Base-by-base conservation (phyloP, 2,888 invertebrate genomes). In the Linhomoeus sp. region DNA sequence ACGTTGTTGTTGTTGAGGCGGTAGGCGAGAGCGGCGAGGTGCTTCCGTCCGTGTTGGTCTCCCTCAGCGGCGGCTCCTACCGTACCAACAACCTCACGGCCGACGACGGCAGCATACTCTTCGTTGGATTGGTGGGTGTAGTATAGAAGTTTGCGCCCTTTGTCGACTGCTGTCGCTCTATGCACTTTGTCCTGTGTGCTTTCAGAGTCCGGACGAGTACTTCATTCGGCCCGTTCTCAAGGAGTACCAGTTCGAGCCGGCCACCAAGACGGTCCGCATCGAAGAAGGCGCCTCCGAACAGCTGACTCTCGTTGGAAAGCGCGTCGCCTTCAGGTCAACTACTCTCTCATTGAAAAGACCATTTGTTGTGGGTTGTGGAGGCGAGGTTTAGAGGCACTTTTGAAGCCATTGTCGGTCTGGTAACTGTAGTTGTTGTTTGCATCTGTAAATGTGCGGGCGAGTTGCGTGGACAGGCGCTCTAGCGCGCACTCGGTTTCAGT, bases 141-240 rank as follows among this genome's bases (percentile, higher is more conserved):
- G n/a, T n/a, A 7, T 44, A 43, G 12, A 2, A 7, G 19, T n/a
- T n/a, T n/a, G n/a, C n/a, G n/a, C n/a, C n/a, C n/a, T n/a, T n/a
- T n/a, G n/a, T n/a, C n/a, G n/a, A n/a, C n/a, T n/a, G n/a, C n/a
- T n/a, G n/a, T n/a, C n/a, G n/a, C n/a, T n/a, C n/a, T n/a, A n/a
- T n/a, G n/a, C n/a, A n/a, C n/a, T n/a, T n/a, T n/a, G n/a, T n/a
- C n/a, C n/a, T n/a, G n/a, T n/a, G n/a, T n/a, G n/a, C n/a, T 48
- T 53, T 26, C 41, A 59, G 39, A 76, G 80, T 26, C 87, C 92
- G 0, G 84, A 83, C 40, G 80, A 86, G 66, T 97, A 94, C 70
- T 94, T 84, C 70, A 71, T 94, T 46, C 76, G 84, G 52, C 86
- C 92, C 1, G 81, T 90, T 77, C 80, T 92, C 79, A 92, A 94